A percentile compares a stretch with the other conserved stretches of the same genome.
phyloP scores from a whole-genome alignment of 2,888 invertebrate genomes.

The Amorpha juglandis region DNA sequence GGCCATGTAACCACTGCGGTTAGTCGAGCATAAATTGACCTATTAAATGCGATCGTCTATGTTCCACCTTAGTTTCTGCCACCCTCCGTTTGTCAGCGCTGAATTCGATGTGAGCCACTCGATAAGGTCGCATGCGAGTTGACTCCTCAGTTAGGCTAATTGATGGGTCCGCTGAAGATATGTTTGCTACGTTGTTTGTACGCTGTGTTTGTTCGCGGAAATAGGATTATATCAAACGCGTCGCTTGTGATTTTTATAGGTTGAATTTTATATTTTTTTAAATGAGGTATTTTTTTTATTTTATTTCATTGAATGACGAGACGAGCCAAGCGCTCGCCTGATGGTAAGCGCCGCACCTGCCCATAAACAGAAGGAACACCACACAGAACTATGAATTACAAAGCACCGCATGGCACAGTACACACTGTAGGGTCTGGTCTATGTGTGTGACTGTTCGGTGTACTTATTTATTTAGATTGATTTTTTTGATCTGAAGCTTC shows the following conservation, averaged over 20 bases:
- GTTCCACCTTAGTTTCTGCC: constrained; percentile 28
- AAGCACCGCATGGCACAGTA: too few species aligned
- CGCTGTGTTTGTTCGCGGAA: not conserved
- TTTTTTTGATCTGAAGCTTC: too few species aligned
- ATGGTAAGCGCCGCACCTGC: too few species aligned
- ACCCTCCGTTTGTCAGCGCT: constrained; percentile 12
- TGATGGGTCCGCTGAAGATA: constrained; percentile 49
- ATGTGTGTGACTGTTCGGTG: too few species aligned
- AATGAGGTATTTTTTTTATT: too few species aligned
- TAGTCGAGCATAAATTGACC: not conserved
- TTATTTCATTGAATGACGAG: too few species aligned
- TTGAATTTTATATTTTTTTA: too few species aligned
- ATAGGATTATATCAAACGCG: not conserved
- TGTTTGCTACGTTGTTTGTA: constrained; percentile 29
- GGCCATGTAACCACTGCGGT: not conserved
- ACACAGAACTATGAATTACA: too few species aligned
- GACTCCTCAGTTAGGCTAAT: constrained; percentile 48
- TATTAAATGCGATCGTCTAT: not conserved
- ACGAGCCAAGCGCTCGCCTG: too few species aligned
- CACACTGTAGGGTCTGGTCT: too few species aligned
- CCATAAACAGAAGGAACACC: too few species aligned
- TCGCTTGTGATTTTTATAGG: not conserved
- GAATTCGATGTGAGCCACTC: constrained; percentile 29
- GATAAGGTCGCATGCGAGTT: constrained; percentile 46
- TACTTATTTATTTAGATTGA: too few species aligned